Evolutionary conservation across 2,888 invertebrate species (phyloP).

Genomic region (Ophion slaviceki): DNA sequence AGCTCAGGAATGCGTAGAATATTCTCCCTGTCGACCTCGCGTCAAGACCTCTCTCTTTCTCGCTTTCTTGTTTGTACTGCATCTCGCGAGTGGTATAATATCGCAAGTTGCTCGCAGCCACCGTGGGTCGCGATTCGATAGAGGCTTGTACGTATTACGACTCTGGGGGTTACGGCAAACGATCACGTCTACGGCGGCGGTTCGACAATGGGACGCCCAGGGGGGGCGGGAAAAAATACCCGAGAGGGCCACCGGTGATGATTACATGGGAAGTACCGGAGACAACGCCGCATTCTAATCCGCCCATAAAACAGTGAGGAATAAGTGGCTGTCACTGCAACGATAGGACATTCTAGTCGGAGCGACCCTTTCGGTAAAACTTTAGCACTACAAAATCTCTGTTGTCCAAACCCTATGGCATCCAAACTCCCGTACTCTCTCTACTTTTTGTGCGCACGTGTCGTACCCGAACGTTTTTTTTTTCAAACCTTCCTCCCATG

Average conservation of each 20-base stretch:
- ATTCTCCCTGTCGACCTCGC: conserved; percentile 72
- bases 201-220: conserved; percentile 16
- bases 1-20: conserved; percentile 68
- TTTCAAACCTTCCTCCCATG: too few relatives aligned
- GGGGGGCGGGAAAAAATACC: neutral
- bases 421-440: too few relatives aligned
- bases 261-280: neutral
- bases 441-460: too few relatives aligned
- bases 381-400: too few relatives aligned
- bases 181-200: conserved; percentile 5
- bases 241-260: conserved; percentile 1
- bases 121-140: conserved; percentile 11
- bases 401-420: too few relatives aligned
- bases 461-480: too few relatives aligned
- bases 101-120: conserved; percentile 33
- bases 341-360: too few relatives aligned
- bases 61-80: conserved; percentile 63
- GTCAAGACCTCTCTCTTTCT: conserved; percentile 68
- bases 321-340: too few relatives aligned
- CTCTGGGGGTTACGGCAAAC: neutral
- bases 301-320: neutral
- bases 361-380: too few relatives aligned
- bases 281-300: neutral
- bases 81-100: conserved; percentile 28
- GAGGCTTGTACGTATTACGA: neutral